These are phyloP conservation scores for Pholis gunnellus DNA, from an alignment of 2,113 vertebrate species.

Conservation along the genomic window DNA sequence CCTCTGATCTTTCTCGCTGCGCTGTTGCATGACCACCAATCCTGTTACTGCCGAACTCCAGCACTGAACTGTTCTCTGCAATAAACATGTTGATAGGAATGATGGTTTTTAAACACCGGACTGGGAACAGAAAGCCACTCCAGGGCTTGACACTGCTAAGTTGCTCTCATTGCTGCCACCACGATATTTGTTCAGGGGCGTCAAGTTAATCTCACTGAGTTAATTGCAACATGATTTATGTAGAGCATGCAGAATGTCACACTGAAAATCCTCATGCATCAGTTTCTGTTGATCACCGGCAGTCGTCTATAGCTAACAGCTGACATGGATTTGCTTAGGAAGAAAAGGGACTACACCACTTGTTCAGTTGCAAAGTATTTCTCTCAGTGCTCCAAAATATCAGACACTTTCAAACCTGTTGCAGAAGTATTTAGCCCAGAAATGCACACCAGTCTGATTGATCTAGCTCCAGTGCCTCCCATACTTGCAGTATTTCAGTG, in stretches of 20 bases:
- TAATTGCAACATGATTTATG: conserved; percentile 16
- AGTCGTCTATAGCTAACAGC: conserved; percentile 33
- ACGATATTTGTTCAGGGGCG: conserved; percentile 16
- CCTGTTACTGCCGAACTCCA: conserved; percentile 61
- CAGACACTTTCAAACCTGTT: conserved; percentile 12
- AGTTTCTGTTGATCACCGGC: conserved; percentile 15
- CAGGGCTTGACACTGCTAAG: conserved; percentile 19
- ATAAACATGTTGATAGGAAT: conserved; percentile 43
- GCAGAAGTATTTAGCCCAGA: conserved; percentile 15
- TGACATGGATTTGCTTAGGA: neutral
- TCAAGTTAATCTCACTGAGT: conserved; percentile 29
- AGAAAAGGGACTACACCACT: conserved; percentile 31
- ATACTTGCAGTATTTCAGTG: conserved; percentile 20
- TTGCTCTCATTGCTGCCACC: conserved; percentile 27
- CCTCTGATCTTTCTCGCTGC: conserved; percentile 83
- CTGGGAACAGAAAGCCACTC: conserved; percentile 21
- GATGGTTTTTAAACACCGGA: conserved; percentile 27
- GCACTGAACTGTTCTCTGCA: conserved; percentile 48
- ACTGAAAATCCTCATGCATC: conserved; percentile 41
- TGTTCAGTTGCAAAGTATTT: conserved; percentile 33
- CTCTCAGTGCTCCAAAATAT: conserved; percentile 39
- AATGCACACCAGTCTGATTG: conserved; percentile 19
- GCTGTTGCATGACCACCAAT: conserved; percentile 85
- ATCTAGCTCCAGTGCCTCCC: conserved; percentile 18
- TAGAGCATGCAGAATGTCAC: conserved; percentile 17